Percentiles rank a stretch among this genome's conserved stretches.
Evolutionary conservation across 2,888 invertebrate genomes (phyloP).

Genomic region (Penaeus monodon): DNA sequence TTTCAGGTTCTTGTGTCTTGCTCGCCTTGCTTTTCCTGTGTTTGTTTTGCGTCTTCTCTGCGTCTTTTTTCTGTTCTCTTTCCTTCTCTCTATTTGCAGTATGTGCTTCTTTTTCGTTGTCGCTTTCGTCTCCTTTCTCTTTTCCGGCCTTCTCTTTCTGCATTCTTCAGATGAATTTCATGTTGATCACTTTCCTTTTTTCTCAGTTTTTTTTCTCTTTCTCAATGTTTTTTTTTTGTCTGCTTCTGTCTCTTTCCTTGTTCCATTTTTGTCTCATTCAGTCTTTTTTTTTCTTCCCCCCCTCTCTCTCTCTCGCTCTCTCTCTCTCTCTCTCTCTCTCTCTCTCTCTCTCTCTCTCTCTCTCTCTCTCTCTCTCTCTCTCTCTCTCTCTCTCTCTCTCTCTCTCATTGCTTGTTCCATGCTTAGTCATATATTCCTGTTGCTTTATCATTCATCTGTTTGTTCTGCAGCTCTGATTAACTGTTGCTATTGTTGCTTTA

Average conservation of each 20-base stretch:
- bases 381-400: constrained; percentile 1
- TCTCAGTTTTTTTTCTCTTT: background rate
- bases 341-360: background rate
- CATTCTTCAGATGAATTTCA: background rate
- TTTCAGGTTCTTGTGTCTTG: too few species aligned
- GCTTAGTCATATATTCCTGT: too few species aligned
- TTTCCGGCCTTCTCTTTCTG: background rate
- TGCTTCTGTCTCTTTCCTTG: background rate
- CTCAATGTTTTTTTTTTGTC: background rate
- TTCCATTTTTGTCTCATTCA: too few species aligned
- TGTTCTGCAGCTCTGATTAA: too few species aligned
- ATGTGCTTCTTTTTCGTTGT: too few species aligned
- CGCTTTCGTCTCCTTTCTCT: background rate
- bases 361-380: background rate
- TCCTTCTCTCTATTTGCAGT: too few species aligned
- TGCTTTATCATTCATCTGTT: too few species aligned
- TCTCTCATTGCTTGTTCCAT: background rate
- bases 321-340: background rate
- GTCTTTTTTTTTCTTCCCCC: too few species aligned
- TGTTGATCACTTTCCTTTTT: background rate
- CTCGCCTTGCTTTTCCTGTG: too few species aligned
- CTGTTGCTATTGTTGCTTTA: too few species aligned
- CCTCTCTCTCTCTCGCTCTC: background rate
- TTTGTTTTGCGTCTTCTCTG: too few species aligned
- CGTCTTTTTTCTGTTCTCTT: too few species aligned